Evolutionary conservation across 2,888 invertebrate genomes (phyloP).

Genomic region (Eurytoma adleriae): DNA sequence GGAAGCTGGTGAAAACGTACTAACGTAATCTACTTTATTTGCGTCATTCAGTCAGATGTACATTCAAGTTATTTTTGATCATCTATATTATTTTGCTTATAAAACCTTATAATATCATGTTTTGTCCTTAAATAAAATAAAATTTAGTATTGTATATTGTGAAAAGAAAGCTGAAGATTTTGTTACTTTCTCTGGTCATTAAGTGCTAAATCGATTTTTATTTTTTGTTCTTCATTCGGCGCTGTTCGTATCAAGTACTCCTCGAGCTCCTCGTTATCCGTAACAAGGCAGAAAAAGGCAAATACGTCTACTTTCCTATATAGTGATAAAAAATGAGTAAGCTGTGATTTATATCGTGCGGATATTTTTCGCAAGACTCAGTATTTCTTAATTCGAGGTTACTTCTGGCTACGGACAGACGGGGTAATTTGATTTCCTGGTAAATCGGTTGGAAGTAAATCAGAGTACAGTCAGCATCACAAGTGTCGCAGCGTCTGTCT

Average conservation of each 20-base stretch:
- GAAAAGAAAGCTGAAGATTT: no score
- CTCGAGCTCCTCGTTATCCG: constrained; percentile 47
- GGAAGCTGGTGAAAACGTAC: neutral
- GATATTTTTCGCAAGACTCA: constrained; percentile 74
- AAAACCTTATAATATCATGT: no score
- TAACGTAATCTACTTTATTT: no score
- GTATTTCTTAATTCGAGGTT: constrained; percentile 75
- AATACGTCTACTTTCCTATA: constrained; percentile 46
- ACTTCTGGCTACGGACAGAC: constrained; percentile 57
- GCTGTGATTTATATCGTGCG: constrained; percentile 72
- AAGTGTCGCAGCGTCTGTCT: constrained; percentile 60
- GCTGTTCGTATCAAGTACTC: constrained; percentile 6
- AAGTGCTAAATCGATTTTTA: neutral
- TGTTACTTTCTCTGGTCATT: no score
- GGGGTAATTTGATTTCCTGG: constrained; percentile 72
- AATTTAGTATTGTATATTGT: no score
- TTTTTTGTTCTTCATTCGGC: constrained; percentile 28
- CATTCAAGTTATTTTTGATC: no score
- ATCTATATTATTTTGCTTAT: no score
- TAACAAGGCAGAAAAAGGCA: constrained; percentile 56
- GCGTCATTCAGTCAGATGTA: no score
- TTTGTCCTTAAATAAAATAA: no score
- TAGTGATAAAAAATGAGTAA: constrained; percentile 58
- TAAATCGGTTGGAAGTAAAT: constrained; percentile 73
- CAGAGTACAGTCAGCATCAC: constrained; percentile 69